Percentiles rank a stretch among this genome's conserved stretches.
These are phyloP conservation scores for Plecotus auritus DNA, from an alignment of 2,113 vertebrate genomes.

Conservation along the genomic window DNA sequence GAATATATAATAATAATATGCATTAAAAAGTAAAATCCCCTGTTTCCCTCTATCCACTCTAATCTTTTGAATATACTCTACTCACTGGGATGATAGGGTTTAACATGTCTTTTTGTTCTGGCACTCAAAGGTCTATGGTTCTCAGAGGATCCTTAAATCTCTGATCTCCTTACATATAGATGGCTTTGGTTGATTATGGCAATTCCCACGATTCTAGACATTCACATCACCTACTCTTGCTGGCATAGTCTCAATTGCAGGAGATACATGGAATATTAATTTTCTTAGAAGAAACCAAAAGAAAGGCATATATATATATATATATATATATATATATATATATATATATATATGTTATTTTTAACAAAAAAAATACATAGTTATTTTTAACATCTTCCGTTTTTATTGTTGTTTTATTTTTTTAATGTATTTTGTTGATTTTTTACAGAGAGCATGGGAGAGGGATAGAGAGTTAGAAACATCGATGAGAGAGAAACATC, in stretches of 20 bases:
- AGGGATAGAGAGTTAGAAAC: too few species aligned
- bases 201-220: neutral
- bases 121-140: neutral
- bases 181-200: neutral
- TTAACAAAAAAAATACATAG: neutral
- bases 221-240: neutral
- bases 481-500: too few species aligned
- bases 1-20: neutral
- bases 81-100: neutral
- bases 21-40: neutral
- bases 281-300: neutral
- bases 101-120: neutral
- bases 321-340: too few species aligned
- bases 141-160: neutral
- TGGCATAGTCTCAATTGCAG: neutral
- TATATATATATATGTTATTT: neutral
- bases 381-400: neutral
- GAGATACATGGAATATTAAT: neutral
- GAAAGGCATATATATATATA: too few species aligned
- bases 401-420: neutral
- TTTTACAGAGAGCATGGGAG: too few species aligned
- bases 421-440: neutral
- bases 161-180: too few species aligned
- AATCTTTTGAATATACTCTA: neutral
- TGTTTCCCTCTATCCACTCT: neutral